phyloP scores from a whole-genome alignment of 2,888 invertebrate genomes.

The Drosophila antonietae region DNA sequence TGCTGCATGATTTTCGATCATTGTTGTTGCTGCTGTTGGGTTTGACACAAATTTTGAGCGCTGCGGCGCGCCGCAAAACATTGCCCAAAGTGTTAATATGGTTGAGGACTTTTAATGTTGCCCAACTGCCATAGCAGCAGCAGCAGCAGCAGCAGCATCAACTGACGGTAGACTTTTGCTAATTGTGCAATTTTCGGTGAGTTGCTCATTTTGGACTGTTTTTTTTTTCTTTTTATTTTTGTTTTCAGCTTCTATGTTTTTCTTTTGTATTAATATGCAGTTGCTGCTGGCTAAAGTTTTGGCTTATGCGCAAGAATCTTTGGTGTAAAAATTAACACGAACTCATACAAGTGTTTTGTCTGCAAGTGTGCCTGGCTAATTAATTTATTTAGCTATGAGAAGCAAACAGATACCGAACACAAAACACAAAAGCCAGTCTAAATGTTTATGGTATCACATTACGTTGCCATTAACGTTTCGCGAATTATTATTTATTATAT shows the following conservation, averaged over 20 bases:
- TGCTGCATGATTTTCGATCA: conserved; percentile 64
- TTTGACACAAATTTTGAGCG: conserved; percentile 72
- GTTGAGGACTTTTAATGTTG: conserved; percentile 78
- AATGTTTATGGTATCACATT: conserved; percentile 75
- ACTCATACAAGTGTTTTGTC: conserved; percentile 56
- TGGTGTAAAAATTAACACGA: conserved; percentile 74
- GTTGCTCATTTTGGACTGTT: conserved; percentile 54
- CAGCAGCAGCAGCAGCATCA: conserved; percentile 23
- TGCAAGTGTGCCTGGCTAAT: conserved; percentile 61
- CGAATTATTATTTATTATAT: conserved; percentile 32
- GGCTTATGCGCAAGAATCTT: conserved; percentile 62
- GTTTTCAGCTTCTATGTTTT: background rate
- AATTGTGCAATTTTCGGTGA: conserved; percentile 76
- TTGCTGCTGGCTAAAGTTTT: conserved; percentile 27
- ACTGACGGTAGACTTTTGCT: conserved; percentile 56
- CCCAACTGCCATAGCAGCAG: conserved; percentile 50
- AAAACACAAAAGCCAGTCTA: conserved; percentile 51
- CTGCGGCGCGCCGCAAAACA: conserved; percentile 73
- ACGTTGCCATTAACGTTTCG: conserved; percentile 50
- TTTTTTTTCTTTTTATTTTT: background rate
- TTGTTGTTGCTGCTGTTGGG: conserved; percentile 50
- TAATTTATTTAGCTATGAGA: conserved; percentile 71
- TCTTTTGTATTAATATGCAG: conserved; percentile 32
- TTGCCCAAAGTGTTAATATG: conserved; percentile 78
- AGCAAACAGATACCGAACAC: conserved; percentile 32